Evolutionary conservation across 2,797 vertebrate genomes (phyloP).

Genomic region (Malurus splendens): DNA sequence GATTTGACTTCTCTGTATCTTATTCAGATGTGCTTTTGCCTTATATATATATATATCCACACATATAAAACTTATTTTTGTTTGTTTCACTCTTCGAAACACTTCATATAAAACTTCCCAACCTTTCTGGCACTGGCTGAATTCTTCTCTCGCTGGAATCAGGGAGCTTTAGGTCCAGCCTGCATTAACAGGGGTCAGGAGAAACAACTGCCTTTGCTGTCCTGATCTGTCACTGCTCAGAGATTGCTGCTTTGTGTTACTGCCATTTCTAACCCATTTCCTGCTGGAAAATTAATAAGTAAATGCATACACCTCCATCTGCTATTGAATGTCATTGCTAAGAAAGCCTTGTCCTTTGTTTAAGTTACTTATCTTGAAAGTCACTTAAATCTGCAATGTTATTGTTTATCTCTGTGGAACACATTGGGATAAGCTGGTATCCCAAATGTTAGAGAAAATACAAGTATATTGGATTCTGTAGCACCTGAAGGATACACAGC

Average conservation of each 20-base stretch:
- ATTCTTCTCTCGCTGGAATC: neutral
- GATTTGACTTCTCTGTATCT: neutral
- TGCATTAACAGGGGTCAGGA: neutral
- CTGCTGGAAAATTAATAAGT: neutral
- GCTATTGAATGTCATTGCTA: neutral
- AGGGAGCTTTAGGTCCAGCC: neutral
- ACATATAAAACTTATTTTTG: neutral
- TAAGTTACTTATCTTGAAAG: conserved; percentile 7
- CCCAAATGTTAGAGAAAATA: neutral
- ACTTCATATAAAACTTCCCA: neutral
- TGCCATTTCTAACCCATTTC: neutral
- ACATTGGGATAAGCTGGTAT: neutral
- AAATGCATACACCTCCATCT: neutral
- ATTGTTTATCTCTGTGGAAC: conserved; percentile 31
- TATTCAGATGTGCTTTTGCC: neutral
- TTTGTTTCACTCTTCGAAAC: neutral
- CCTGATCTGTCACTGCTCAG: neutral
- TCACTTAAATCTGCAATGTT: conserved; percentile 3
- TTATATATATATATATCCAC: too few relatives aligned
- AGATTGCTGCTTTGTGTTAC: neutral
- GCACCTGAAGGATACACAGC: neutral
- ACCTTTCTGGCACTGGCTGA: neutral
- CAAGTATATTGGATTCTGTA: conserved; percentile 4
- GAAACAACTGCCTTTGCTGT: neutral
- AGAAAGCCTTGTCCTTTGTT: neutral